A percentile compares a stretch with the other conserved stretches of the same genome.
Conservation (phyloP, 2,113 vertebrate genomes). For the Eclectus roratus region DNA sequence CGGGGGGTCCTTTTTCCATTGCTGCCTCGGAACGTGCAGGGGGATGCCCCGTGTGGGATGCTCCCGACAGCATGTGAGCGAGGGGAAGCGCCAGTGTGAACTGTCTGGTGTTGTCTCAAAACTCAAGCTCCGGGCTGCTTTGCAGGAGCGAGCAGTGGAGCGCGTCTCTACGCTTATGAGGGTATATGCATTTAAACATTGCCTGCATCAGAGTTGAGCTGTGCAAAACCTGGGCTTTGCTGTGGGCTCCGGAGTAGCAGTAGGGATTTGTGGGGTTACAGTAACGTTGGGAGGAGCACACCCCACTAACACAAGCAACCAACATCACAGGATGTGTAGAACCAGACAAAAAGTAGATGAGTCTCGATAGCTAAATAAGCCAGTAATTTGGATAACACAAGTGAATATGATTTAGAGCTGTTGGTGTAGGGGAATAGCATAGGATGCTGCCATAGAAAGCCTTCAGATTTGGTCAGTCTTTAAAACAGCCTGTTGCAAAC, state of each 20-base stretch:
- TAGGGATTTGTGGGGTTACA: not conserved
- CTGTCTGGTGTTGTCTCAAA: not conserved
- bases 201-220: not conserved
- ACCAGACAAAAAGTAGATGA: rapidly evolving
- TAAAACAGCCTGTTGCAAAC: not conserved
- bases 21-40: conserved; percentile 4
- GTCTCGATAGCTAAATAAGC: rapidly evolving
- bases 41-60: not conserved
- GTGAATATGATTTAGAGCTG: rapidly evolving
- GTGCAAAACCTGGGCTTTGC: not conserved
- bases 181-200: conserved; percentile 57
- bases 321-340: rapidly evolving
- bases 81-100: conserved; percentile 14
- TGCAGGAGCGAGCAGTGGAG: not conserved
- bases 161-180: rapidly evolving
- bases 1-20: not conserved
- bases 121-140: conserved; percentile 43
- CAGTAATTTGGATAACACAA: rapidly evolving
- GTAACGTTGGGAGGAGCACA: not conserved
- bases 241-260: rapidly evolving
- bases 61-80: not conserved
- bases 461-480: not conserved
- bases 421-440: rapidly evolving
- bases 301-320: not conserved
- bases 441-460: not conserved